Conservation (phyloP, 2,888 invertebrate genomes). For the Lottia gigantea region DNA sequence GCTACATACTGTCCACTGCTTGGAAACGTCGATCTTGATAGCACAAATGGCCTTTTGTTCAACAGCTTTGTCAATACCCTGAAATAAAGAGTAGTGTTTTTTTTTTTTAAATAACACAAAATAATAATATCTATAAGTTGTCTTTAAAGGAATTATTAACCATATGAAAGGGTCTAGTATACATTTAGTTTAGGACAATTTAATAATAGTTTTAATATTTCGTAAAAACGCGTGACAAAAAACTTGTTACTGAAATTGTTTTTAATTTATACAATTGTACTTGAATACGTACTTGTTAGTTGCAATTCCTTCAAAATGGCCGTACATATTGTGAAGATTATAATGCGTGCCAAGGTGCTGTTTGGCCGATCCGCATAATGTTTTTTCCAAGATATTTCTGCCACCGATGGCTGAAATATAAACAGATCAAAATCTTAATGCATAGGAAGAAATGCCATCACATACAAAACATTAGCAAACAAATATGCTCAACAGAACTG, state of each 20-base stretch:
- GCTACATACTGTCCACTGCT: conserved; percentile 79
- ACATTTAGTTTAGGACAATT: too few relatives aligned
- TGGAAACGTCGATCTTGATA: conserved; percentile 82
- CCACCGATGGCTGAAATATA: conserved; percentile 27
- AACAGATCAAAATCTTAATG: too few relatives aligned
- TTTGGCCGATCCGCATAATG: conserved; percentile 82
- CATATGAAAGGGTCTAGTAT: not conserved
- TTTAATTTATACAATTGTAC: too few relatives aligned
- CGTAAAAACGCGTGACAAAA: too few relatives aligned
- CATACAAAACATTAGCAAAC: too few relatives aligned
- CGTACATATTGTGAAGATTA: conserved; percentile 70
- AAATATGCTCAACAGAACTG: too few relatives aligned
- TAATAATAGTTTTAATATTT: too few relatives aligned
- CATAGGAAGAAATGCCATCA: too few relatives aligned
- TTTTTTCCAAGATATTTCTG: conserved; percentile 72
- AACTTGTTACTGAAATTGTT: too few relatives aligned
- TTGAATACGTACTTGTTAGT: conserved; percentile 43
- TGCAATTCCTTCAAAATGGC: conserved; percentile 69
- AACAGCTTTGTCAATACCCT: conserved; percentile 35
- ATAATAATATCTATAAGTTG: too few relatives aligned
- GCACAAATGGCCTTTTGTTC: conserved; percentile 70
- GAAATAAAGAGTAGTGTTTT: conserved; percentile 8
- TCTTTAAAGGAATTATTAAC: too few relatives aligned
- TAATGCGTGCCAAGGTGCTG: conserved; percentile 74
- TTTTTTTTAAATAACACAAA: too few relatives aligned